Evolutionary conservation across 2,888 invertebrate species (phyloP), one percentile per base, ranked within the genome.

Genomic region (Lasioglossum pauxillum): DNA sequence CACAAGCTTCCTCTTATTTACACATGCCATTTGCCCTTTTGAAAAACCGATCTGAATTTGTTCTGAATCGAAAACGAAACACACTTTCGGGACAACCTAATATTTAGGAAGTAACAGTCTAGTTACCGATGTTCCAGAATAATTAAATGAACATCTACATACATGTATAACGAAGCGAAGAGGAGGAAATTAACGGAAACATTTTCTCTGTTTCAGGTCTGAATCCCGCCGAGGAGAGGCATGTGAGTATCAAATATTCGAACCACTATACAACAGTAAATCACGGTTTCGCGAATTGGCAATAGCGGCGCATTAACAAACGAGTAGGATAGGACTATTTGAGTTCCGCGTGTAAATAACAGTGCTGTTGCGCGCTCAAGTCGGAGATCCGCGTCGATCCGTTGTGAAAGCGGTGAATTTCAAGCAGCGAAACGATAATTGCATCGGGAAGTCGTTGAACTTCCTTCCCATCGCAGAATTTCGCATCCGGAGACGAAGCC

Each of bases 161-260:
- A 3, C 4, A 44, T 14, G 44, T 14, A 1, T 10, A 69, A 8
- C 12, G 23, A 12, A 14, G 23, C 14, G 14, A n/a, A 7, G n/a
- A 44, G 5, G 14, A 44, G 1, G 41, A n/a, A 41, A 44, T 41
- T 71, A 41, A 71, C n/a, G 5, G 14, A 5, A 0, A 27, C n/a
- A 57, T 86, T 80, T 86, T 87, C 87, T 93, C 83, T 93, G 92
- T 95, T 95, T 77, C 96, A 96, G 96, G 96, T 95, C 95, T 96
- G 94, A 96, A 96, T 95, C 96, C 96, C 73, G 96, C 96, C 35
- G 97, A 97, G 94, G 97, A 97, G 95, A 96, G 97, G 95, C 97
- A 97, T 96, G 97, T 97, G 95, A 97, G 97, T 97, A 96, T 90
- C 74, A 80, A 44, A 78, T 46, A 76, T 82, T 84, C 85, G 69